phyloP scores from a whole-genome alignment of 1,140 invertebrate genomes.

The Drosophila lacteicornis region DNA sequence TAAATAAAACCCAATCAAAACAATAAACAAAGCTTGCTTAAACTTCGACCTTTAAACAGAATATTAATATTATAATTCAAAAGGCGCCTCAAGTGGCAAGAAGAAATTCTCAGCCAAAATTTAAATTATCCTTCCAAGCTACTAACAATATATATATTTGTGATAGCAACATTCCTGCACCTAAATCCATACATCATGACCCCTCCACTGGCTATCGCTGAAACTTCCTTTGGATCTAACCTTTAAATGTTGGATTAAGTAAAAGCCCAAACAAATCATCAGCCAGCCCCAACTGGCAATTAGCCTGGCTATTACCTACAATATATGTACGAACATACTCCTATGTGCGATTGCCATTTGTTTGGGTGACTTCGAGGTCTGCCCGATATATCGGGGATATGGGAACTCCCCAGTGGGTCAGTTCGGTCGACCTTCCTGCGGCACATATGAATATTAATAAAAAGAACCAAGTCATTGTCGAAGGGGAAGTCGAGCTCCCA shows the following conservation, averaged over 20 bases:
- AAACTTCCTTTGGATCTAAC: constrained; percentile 21
- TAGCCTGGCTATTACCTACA: constrained; percentile 10
- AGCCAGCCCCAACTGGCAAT: constrained; percentile 20
- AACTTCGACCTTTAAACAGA: not conserved
- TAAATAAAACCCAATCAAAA: not conserved
- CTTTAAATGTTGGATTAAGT: constrained; percentile 20
- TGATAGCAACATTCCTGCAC: not conserved
- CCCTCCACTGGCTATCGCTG: constrained; percentile 7
- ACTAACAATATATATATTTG: not conserved
- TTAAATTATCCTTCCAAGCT: not conserved
- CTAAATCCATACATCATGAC: not conserved
- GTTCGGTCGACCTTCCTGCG: constrained; percentile 32
- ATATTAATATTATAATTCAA: not conserved
- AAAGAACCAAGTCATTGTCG: constrained; percentile 15
- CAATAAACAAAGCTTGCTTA: not conserved
- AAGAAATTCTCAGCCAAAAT: not conserved
- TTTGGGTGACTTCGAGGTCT: constrained; percentile 26
- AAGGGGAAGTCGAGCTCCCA: constrained; percentile 22
- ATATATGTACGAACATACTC: not conserved
- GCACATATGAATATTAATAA: constrained; percentile 53
- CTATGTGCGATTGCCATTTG: constrained; percentile 14
- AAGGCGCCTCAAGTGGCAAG: not conserved
- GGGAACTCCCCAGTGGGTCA: constrained; percentile 15
- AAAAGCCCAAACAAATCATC: constrained; percentile 41
- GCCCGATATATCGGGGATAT: constrained; percentile 5